Conservation (phyloP, 2,888 invertebrate genomes). For the Lasiommata megera region DNA sequence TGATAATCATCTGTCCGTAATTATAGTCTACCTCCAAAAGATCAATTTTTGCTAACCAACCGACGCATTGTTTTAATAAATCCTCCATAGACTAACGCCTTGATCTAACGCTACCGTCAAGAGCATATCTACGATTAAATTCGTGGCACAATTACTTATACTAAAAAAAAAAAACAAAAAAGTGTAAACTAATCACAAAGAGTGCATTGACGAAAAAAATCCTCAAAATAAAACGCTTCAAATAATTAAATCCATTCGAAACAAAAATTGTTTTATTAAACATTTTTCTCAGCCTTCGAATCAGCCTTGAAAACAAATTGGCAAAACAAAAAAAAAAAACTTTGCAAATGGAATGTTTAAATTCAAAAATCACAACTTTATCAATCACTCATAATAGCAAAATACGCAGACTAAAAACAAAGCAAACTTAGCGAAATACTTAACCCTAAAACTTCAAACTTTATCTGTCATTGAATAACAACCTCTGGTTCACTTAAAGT, state of each 20-base stretch:
- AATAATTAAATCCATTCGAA: constrained; percentile 46
- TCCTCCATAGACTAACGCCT: no score
- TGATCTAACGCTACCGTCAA: no score
- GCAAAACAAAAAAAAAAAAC: constrained; percentile 52
- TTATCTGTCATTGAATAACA: constrained; percentile 47
- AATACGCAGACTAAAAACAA: constrained; percentile 27
- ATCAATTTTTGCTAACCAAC: no score
- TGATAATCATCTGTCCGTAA: no score
- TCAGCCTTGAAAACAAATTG: constrained; percentile 63
- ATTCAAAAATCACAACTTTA: constrained; percentile 61
- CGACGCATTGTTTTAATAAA: no score
- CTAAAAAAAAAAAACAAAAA: constrained; percentile 39
- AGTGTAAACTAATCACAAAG: constrained; percentile 54
- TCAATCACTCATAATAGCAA: constrained; percentile 41
- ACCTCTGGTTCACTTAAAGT: constrained; percentile 41
- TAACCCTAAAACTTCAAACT: constrained; percentile 30
- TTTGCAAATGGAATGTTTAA: constrained; percentile 70
- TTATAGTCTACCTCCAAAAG: no score
- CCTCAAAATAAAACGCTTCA: constrained; percentile 40
- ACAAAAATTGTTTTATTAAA: background rate
- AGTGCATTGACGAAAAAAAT: constrained; percentile 61
- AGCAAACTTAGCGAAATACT: constrained; percentile 14
- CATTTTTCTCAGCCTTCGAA: constrained; percentile 54
- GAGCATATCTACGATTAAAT: background rate
- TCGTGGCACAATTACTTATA: constrained; percentile 26